Conservation (phyloP, 2,797 vertebrate species). For the Lagorchestes hirsutus region DNA sequence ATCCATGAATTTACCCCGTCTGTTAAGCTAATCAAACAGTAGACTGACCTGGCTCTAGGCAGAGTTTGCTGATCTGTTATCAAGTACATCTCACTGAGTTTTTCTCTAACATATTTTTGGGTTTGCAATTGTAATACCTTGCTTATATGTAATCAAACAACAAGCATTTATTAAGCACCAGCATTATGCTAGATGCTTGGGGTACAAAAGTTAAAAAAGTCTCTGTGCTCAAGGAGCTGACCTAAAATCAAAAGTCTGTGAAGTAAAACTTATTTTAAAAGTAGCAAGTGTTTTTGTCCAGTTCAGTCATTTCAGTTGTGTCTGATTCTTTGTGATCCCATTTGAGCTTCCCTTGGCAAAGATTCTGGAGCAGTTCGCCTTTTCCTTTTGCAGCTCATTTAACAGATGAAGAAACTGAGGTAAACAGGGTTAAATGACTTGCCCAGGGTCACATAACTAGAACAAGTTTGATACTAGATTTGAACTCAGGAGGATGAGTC, state of each 20-base stretch:
- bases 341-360: background rate
- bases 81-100: background rate
- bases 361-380: background rate
- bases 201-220: background rate
- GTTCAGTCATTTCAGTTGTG: background rate
- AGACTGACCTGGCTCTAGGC: background rate
- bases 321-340: background rate
- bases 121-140: conserved; percentile 18
- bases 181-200: background rate
- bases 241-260: background rate
- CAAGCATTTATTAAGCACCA: background rate
- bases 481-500: background rate
- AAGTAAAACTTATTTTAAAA: background rate
- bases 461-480: background rate
- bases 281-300: background rate
- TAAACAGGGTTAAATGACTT: background rate
- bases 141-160: background rate
- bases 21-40: background rate
- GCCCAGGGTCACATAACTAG: background rate
- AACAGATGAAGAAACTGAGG: background rate
- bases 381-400: background rate
- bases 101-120: conserved; percentile 1
- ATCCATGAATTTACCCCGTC: conserved; percentile 3
- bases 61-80: background rate
- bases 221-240: background rate